Base-by-base conservation (phyloP, 2,113 vertebrate species). In the Calyptomena viridis region DNA sequence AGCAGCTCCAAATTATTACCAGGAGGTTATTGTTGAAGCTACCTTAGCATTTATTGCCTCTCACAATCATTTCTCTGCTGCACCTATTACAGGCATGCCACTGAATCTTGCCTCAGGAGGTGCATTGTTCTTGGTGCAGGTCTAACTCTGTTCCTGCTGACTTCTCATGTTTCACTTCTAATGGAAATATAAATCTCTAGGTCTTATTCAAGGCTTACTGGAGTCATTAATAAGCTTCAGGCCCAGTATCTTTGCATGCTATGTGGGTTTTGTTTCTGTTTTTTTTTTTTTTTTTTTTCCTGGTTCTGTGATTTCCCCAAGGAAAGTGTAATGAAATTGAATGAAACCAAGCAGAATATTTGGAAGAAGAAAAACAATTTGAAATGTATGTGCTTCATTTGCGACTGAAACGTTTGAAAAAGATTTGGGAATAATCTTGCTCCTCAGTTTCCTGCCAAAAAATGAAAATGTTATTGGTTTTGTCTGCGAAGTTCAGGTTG, bases 191-290 rank as follows among this genome's bases (percentile, higher is more conserved):
- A 76, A 89, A 74, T 33, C 42, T 66, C 15, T 11, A 39, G 18
- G 27, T 68, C 59, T 84, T 90, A 69, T 10, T 31, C n/a, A 52
- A 64, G 52, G 50, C 44, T 83, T 73, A 37, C 28, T 27, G n/a
- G 19, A 44, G 37, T 49, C 12, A n/a, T 69, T 72, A 93, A 40
- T 27, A 66, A 63, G 12, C 18, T 53, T 80, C 31, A 58, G 30
- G 28, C 37, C 15, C 8, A 23, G 8, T n/a, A 58, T 56, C 81
- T 85, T 85, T 25, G 10, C 16, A 5, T 74, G 14, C 49, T 64
- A 8, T 25, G 12, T 56, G 8, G 5, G 2, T 7, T 42, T 47
- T 46, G 16, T 3, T 3, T n/a, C 17, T 22, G 3, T 6, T 5
- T 27, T n/a, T 25, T 35, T 12, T 39, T 15, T 21, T 22, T 2